Percentiles rank a stretch among this genome's conserved stretches.
Evolutionary conservation across 2,797 vertebrate genomes (phyloP).

Genomic region (Spinus olivaceus): DNA sequence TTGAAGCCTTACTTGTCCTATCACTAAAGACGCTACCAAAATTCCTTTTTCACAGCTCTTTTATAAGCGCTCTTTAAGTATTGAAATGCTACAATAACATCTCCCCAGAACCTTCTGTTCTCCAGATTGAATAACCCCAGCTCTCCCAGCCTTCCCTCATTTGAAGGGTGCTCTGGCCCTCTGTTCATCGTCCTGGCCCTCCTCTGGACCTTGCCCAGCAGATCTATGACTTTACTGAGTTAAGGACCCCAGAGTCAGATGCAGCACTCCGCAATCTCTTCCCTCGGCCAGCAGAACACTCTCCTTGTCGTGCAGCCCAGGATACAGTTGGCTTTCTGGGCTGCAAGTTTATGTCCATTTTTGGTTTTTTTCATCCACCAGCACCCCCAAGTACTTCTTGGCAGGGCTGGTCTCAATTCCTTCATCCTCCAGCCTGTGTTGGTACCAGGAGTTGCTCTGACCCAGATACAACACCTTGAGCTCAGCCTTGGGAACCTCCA

Average conservation of each 20-base stretch:
- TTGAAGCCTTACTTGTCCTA: not conserved
- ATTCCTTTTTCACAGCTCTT: not conserved
- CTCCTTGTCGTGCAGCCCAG: not conserved
- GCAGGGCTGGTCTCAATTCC: not conserved
- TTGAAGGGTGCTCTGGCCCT: not conserved
- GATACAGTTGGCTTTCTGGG: fast-evolving
- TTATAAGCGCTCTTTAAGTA: fast-evolving
- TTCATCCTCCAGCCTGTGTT: not conserved
- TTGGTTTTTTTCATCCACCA: not conserved
- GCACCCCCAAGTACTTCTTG: not conserved
- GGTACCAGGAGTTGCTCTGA: not conserved
- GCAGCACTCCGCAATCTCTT: not conserved
- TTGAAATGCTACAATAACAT: not conserved
- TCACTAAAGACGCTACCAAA: not conserved
- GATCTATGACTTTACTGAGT: not conserved
- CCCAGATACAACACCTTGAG: not conserved
- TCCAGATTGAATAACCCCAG: not conserved
- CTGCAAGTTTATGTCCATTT: fast-evolving
- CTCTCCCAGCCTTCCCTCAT: not conserved
- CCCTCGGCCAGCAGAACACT: not conserved
- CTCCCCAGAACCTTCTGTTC: not conserved
- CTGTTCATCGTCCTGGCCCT: not conserved
- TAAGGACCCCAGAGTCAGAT: not conserved
- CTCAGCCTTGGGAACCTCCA: not conserved
- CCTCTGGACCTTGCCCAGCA: not conserved